phyloP scores from a whole-genome alignment of 2,888 invertebrate species.

The Onchidella celtica region DNA sequence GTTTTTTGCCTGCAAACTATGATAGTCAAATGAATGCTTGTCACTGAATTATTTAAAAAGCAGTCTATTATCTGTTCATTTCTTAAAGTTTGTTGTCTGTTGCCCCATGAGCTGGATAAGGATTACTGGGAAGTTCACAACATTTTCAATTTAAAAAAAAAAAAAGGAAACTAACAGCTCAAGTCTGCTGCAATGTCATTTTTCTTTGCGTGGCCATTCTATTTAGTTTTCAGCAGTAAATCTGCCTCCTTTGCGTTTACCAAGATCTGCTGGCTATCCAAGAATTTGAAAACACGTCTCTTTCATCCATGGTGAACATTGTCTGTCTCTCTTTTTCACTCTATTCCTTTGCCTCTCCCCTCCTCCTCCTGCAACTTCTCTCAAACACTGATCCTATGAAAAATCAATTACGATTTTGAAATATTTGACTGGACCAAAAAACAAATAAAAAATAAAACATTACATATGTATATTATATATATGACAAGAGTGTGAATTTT shows the following conservation, averaged over 20 bases:
- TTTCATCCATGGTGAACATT: not conserved
- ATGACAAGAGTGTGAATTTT: not conserved
- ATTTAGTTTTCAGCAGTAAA: not conserved
- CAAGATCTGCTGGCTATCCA: not conserved
- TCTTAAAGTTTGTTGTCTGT: not conserved
- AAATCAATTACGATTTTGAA: not conserved
- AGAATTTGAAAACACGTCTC: not conserved
- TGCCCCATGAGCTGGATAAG: constrained; percentile 9
- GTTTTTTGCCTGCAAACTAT: not conserved
- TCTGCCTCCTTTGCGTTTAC: not conserved
- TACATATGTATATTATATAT: too few relatives aligned
- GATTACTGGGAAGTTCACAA: not conserved
- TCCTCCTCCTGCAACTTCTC: not conserved
- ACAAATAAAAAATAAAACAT: not conserved
- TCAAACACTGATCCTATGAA: too few relatives aligned
- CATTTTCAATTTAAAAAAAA: not conserved
- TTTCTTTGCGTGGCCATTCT: not conserved
- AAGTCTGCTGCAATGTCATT: not conserved
- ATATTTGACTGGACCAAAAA: not conserved
- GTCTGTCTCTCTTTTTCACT: not conserved
- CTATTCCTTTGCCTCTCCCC: not conserved
- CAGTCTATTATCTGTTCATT: constrained; percentile 45
- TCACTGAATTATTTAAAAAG: constrained; percentile 27
- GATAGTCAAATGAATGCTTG: not conserved
- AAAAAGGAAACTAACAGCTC: not conserved